Percentiles rank a stretch among this genome's conserved stretches.
Evolutionary conservation across 2,113 vertebrate genomes (phyloP).

Genomic region (Spermophilus dauricus): DNA sequence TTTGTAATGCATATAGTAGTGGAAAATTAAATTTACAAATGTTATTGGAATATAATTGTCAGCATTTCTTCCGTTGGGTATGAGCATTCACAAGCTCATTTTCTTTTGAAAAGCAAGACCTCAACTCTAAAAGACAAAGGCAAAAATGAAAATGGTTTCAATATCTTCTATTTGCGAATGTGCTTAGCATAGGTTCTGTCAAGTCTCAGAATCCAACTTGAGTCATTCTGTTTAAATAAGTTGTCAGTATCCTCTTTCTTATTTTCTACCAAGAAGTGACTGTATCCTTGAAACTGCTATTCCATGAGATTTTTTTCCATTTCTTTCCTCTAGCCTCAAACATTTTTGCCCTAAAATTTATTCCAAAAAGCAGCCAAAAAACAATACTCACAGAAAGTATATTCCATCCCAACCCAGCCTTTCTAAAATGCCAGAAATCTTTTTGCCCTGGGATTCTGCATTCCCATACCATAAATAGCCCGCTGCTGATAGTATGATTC

Average conservation of each 20-base stretch:
- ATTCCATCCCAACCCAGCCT: not conserved
- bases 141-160: slow-evolving; percentile 49
- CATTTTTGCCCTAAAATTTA: slow-evolving; percentile 49
- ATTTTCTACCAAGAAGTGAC: slow-evolving; percentile 1
- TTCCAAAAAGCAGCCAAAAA: slow-evolving; percentile 33
- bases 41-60: slow-evolving; percentile 76
- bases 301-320: not conserved
- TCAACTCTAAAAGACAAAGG: slow-evolving; percentile 43
- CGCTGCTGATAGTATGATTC: not conserved
- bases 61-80: slow-evolving; percentile 43
- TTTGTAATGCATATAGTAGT: slow-evolving; percentile 33
- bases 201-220: not conserved
- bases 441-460: not conserved
- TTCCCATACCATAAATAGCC: not conserved
- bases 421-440: slow-evolving; percentile 8
- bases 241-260: not conserved
- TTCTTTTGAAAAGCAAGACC: slow-evolving; percentile 70
- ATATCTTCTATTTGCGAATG: slow-evolving; percentile 55
- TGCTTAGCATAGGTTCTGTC: slow-evolving; percentile 5
- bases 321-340: not conserved
- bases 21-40: slow-evolving; percentile 65
- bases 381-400: not conserved
- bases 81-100: slow-evolving; percentile 64
- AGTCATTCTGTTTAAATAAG: slow-evolving; percentile 39
- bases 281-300: slow-evolving; percentile 30